phyloP scores from a whole-genome alignment of 2,113 vertebrate species.

The Raphicerus campestris region DNA sequence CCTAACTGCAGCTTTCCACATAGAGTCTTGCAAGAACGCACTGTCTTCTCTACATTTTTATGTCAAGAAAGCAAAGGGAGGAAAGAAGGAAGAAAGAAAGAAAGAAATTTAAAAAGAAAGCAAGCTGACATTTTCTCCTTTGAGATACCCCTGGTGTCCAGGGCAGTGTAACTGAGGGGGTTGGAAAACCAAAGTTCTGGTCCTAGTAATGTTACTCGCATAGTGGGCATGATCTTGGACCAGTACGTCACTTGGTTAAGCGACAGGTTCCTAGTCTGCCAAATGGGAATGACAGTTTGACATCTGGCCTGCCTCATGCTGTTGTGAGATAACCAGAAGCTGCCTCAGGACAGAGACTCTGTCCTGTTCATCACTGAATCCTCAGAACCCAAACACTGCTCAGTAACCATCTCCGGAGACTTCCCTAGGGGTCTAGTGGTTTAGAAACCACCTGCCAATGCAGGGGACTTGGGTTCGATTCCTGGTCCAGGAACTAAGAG shows the following conservation, averaged over 20 bases:
- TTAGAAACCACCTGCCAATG: not conserved
- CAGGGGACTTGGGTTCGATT: not conserved
- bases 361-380: not conserved
- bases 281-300: not conserved
- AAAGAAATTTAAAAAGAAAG: no score
- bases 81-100: fast-evolving
- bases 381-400: not conserved
- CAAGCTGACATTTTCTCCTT: not conserved
- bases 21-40: not conserved
- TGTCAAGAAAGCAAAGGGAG: not conserved
- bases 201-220: not conserved
- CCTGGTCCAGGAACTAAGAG: not conserved
- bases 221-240: not conserved
- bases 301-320: not conserved
- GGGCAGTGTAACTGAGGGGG: not conserved
- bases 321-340: not conserved
- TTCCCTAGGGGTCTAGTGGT: not conserved
- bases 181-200: not conserved
- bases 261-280: not conserved
- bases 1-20: not conserved
- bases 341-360: not conserved
- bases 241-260: not conserved
- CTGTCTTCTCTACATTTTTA: not conserved
- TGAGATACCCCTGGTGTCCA: not conserved
- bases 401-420: not conserved